Percentiles rank a stretch among this genome's conserved stretches.
phyloP scores from a whole-genome alignment of 1,140 invertebrate genomes.

The Sminthurinus signatus region DNA sequence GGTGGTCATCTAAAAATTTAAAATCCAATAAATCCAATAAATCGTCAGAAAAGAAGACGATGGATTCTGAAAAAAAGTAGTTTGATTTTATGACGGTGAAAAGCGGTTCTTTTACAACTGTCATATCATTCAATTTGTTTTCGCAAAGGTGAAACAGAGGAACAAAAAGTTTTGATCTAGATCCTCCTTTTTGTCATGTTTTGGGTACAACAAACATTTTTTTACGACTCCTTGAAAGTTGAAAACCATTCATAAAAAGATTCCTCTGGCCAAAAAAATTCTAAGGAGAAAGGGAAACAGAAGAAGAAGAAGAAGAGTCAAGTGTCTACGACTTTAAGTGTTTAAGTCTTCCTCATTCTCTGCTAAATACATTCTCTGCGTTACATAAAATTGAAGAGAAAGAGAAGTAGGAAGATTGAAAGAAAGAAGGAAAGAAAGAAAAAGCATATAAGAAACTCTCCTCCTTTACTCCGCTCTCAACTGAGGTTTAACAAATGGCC shows the following conservation, averaged over 20 bases:
- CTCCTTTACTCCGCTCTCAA: neutral
- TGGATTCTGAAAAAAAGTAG: neutral
- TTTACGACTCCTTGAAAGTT: too few relatives aligned
- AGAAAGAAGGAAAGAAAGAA: neutral
- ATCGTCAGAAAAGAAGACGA: conserved; percentile 1
- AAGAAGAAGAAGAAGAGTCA: too few relatives aligned
- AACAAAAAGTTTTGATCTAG: conserved; percentile 13
- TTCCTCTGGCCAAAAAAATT: too few relatives aligned
- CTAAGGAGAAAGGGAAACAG: too few relatives aligned
- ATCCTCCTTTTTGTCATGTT: conserved; percentile 27
- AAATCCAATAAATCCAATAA: too few relatives aligned
- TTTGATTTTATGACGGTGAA: conserved; percentile 4
- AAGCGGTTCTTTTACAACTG: conserved; percentile 24
- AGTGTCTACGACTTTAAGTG: too few relatives aligned
- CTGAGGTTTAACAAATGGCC: conserved; percentile 29
- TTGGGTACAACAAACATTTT: conserved; percentile 23
- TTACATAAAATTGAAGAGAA: too few relatives aligned
- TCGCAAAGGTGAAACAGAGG: conserved; percentile 12
- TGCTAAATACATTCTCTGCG: too few relatives aligned
- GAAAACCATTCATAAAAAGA: too few relatives aligned
- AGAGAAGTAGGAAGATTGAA: neutral
- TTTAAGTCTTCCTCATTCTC: too few relatives aligned
- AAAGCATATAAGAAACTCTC: neutral
- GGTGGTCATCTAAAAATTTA: too few relatives aligned
- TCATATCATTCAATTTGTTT: conserved; percentile 13